A percentile compares a stretch with the other conserved stretches of the same genome.
phyloP scores from a whole-genome alignment of 2,113 vertebrate genomes.

The Chloroceryle aenea region DNA sequence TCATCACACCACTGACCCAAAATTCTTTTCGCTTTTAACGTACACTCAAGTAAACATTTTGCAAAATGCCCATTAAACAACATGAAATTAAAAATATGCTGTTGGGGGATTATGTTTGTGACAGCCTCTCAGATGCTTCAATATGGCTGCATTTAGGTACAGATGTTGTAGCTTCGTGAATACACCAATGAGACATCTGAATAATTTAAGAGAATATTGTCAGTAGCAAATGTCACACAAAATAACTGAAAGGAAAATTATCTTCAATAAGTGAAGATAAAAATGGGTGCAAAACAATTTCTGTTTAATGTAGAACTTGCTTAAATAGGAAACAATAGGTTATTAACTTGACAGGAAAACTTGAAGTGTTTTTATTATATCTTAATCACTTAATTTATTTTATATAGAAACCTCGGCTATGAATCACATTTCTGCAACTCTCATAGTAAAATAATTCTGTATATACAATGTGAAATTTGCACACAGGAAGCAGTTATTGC shows the following conservation, averaged over 20 bases:
- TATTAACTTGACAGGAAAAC: neutral
- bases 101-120: neutral
- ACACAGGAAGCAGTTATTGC: conserved; percentile 1
- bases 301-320: neutral
- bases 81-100: neutral
- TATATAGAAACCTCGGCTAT: neutral
- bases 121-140: neutral
- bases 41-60: neutral
- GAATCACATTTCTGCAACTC: neutral
- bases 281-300: conserved; percentile 5
- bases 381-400: neutral
- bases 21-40: neutral
- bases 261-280: conserved; percentile 40
- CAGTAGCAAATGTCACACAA: conserved; percentile 47
- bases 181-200: conserved; percentile 24
- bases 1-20: neutral
- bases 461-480: conserved; percentile 28
- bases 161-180: conserved; percentile 28
- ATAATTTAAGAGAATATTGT: conserved; percentile 70
- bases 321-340: neutral
- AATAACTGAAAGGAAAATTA: conserved; percentile 27
- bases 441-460: conserved; percentile 8
- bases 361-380: neutral
- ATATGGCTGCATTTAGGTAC: conserved; percentile 10
- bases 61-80: neutral